Evolutionary conservation across 2,888 invertebrate genomes (phyloP), one percentile per base, ranked within the genome.

Genomic region (Plagiodera versicolora): DNA sequence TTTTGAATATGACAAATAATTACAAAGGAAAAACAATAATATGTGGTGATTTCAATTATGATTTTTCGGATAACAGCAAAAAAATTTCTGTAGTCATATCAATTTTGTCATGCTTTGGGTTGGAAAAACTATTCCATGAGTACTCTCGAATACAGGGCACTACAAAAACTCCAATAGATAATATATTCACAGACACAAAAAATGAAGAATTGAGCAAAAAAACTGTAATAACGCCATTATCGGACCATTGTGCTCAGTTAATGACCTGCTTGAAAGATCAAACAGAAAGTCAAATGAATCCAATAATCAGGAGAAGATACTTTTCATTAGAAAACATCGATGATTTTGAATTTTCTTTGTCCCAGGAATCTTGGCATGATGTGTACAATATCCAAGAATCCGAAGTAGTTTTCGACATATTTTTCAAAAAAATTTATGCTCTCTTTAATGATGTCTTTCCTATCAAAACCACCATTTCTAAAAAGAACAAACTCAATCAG

Each of bases 21-120:
- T 20, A 48, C 47, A 48, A 48, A 48, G 47, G 20, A 17, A 48
- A 48, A 48, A 48, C 47, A n/a, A n/a, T n/a, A n/a, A n/a, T n/a
- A n/a, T n/a, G n/a, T n/a, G n/a, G n/a, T n/a, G n/a, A n/a, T n/a
- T n/a, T n/a, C n/a, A n/a, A n/a, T n/a, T n/a, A n/a, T n/a, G n/a
- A n/a, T n/a, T n/a, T n/a, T n/a, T n/a, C n/a, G n/a, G n/a, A n/a
- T n/a, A n/a, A 47, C 18, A 47, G 10, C 47, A 47, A 47, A 47
- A 48, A 48, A 48, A 20, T 11, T n/a, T 20, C 48, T 14, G 48
- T 24, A n/a, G 24, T 48, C 6, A 16, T 48, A 28, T 48, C 48
- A 48, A 48, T 48, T 48, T 28, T 19, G n/a, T 48, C 24, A 28
- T 48, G 48, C 20, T 28, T 20, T 24, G 28, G 20, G 24, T 14